Percentiles rank a stretch among this genome's conserved stretches.
Conservation (phyloP, 30 jellyfish, hydroid and myxozoan genomes). For the Turritopsis dohrnii region DNA sequence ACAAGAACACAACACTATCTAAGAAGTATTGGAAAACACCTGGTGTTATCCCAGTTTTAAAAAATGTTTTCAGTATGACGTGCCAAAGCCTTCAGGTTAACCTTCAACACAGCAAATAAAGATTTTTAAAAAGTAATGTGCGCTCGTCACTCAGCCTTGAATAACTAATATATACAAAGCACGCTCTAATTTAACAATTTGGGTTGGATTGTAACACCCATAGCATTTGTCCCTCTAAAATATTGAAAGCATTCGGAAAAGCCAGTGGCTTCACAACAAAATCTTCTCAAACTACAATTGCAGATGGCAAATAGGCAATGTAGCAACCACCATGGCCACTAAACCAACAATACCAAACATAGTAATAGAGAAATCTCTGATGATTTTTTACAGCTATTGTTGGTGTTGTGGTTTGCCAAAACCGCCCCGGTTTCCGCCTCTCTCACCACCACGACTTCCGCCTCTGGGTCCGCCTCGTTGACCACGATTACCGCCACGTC, state of each 20-base stretch:
- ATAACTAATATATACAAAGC: neutral
- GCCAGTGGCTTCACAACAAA: neutral
- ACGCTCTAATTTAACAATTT: neutral
- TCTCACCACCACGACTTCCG: slow-evolving; percentile 68
- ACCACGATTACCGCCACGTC: slow-evolving; percentile 57
- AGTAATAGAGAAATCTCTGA: neutral
- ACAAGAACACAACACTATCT: neutral
- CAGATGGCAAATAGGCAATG: neutral
- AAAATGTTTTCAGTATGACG: too few species aligned
- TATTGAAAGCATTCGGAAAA: neutral
- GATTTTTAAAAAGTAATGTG: neutral
- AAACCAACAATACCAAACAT: neutral
- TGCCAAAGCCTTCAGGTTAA: neutral
- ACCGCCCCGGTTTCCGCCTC: slow-evolving; percentile 17
- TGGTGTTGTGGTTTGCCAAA: slow-evolving; percentile 17
- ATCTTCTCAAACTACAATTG: neutral
- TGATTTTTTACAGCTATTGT: neutral
- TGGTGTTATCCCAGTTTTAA: too few species aligned
- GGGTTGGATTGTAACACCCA: neutral
- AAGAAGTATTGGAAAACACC: neutral
- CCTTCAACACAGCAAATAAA: neutral
- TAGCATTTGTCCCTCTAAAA: neutral
- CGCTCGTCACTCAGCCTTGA: neutral
- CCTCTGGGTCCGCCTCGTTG: slow-evolving; percentile 93
- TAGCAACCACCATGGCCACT: neutral